These are phyloP conservation scores for Aricia agestis DNA, from an alignment of 1,140 invertebrate species.

Conservation along the genomic window DNA sequence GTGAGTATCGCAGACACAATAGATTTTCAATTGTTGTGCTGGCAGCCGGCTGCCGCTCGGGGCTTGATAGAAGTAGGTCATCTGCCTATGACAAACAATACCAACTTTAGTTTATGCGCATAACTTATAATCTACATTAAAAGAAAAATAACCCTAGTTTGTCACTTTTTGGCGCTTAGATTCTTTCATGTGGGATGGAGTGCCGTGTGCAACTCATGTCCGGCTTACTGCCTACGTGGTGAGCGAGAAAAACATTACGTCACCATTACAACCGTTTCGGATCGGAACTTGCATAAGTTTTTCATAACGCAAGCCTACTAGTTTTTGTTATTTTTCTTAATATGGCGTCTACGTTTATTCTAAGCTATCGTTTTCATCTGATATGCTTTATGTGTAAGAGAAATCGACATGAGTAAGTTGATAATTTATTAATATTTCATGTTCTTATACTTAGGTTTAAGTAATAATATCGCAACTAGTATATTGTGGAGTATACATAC, in stretches of 20 bases:
- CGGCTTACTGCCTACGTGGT: slow-evolving; percentile 56
- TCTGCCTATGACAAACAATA: no score
- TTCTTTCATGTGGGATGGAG: slow-evolving; percentile 50
- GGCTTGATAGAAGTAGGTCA: no score
- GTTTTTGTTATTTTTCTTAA: slow-evolving; percentile 27
- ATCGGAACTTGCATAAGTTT: slow-evolving; percentile 28
- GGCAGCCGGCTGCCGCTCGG: no score
- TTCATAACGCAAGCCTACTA: slow-evolving; percentile 32
- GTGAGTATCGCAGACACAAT: no score
- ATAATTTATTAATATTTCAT: neutral
- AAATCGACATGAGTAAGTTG: slow-evolving; percentile 7
- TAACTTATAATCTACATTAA: neutral
- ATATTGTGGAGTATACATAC: no score
- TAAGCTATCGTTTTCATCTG: slow-evolving; percentile 16
- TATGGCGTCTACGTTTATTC: slow-evolving; percentile 19
- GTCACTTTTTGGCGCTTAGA: neutral
- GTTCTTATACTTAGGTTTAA: neutral
- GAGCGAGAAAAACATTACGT: slow-evolving; percentile 59
- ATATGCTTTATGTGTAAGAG: neutral
- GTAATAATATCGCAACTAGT: neutral
- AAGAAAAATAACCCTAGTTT: neutral
- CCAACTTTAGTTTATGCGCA: no score
- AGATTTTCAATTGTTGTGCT: no score
- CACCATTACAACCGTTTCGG: slow-evolving; percentile 39
- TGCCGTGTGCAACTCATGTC: slow-evolving; percentile 66